Evolutionary conservation across 2,113 vertebrate species (phyloP).

Genomic region (Lamprotornis superbus): DNA sequence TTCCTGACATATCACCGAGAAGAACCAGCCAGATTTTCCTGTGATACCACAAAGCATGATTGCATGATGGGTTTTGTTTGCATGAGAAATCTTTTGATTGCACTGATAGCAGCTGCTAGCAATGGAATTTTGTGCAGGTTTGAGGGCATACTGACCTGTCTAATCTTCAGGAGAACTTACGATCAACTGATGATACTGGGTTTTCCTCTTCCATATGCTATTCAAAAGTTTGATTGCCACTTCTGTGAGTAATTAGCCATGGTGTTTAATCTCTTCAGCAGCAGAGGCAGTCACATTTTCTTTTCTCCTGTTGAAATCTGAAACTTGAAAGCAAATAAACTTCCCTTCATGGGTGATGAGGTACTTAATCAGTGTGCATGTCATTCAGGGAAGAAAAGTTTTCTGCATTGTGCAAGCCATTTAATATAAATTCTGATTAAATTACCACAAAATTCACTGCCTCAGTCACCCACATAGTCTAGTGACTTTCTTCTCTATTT

Average conservation of each 20-base stretch:
- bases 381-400: not conserved
- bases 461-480: not conserved
- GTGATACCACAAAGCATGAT: constrained; percentile 78
- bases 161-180: constrained; percentile 13
- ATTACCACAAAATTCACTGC: not conserved
- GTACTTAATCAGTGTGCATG: constrained; percentile 52
- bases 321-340: not conserved
- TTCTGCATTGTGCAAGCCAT: constrained; percentile 45
- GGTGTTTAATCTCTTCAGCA: not conserved
- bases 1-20: constrained; percentile 61
- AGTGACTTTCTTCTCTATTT: not conserved
- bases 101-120: constrained; percentile 18
- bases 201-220: not conserved
- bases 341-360: constrained; percentile 33
- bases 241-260: not conserved
- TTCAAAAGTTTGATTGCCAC: constrained; percentile 10
- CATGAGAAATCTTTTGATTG: constrained; percentile 72
- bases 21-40: constrained; percentile 24
- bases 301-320: constrained; percentile 34
- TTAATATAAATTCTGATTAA: constrained; percentile 44
- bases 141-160: constrained; percentile 6
- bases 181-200: not conserved
- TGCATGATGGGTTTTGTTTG: constrained; percentile 83
- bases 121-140: constrained; percentile 37
- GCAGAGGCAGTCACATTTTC: constrained; percentile 28